Evolutionary conservation across 2,888 invertebrate genomes (phyloP).

Genomic region (Nasonovia ribisnigri): DNA sequence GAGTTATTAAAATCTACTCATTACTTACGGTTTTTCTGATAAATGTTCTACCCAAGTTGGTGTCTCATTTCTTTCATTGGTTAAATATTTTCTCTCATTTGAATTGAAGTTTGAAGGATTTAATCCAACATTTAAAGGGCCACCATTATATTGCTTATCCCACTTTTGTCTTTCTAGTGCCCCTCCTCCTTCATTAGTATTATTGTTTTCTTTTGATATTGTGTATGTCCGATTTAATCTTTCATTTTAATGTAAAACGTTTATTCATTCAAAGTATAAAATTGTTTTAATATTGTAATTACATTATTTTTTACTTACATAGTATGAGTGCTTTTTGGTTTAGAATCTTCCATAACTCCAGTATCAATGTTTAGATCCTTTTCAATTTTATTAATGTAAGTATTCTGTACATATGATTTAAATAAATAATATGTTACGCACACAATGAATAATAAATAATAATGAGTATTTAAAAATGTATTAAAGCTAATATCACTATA

Average conservation of each 20-base stretch:
- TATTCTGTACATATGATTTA: slow-evolving; percentile 34
- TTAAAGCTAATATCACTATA: neutral
- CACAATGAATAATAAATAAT: neutral
- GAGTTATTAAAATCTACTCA: neutral
- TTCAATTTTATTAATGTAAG: slow-evolving; percentile 34
- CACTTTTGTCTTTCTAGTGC: slow-evolving; percentile 55
- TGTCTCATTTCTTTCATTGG: slow-evolving; percentile 39
- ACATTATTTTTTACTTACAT: slow-evolving; percentile 44
- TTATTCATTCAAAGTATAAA: neutral
- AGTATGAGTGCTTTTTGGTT: slow-evolving; percentile 62
- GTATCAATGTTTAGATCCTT: slow-evolving; percentile 32
- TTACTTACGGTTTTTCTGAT: slow-evolving; percentile 53
- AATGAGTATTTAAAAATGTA: neutral
- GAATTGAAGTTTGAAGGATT: slow-evolving; percentile 35
- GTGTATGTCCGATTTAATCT: slow-evolving; percentile 58
- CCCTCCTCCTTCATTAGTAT: neutral
- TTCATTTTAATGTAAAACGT: neutral
- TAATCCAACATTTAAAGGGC: slow-evolving; percentile 25
- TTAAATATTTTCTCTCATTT: slow-evolving; percentile 25
- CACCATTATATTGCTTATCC: slow-evolving; percentile 46
- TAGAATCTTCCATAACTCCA: slow-evolving; percentile 26
- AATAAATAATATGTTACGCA: neutral
- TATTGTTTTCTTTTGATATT: slow-evolving; percentile 55
- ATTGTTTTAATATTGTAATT: neutral
- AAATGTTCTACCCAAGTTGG: slow-evolving; percentile 57